Percentiles rank a stretch among this genome's conserved stretches.
phyloP scores from a whole-genome alignment of 2,113 vertebrate species.

The Echinops telfairi region DNA sequence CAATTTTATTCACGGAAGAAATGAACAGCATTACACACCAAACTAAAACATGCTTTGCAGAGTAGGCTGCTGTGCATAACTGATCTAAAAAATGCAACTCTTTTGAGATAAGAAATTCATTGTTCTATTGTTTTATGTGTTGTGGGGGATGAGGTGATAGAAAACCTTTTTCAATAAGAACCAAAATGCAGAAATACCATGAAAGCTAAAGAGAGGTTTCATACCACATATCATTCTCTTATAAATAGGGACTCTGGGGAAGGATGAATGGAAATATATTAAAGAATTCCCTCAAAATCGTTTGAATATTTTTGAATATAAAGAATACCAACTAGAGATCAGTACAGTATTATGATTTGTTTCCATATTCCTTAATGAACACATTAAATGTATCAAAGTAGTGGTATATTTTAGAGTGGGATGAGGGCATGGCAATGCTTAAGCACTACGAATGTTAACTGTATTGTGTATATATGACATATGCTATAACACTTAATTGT shows the following conservation, averaged over 20 bases:
- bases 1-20: background rate
- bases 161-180: constrained; percentile 5
- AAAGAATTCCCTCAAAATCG: background rate
- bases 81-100: background rate
- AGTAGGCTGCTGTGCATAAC: background rate
- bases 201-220: background rate
- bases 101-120: background rate
- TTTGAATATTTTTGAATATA: background rate
- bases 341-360: background rate
- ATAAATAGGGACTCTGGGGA: background rate
- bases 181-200: background rate
- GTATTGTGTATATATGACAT: background rate
- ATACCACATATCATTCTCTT: background rate
- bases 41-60: background rate
- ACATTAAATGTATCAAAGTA: background rate
- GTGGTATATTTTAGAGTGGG: background rate
- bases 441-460: background rate
- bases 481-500: background rate
- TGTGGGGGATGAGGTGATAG: background rate
- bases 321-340: background rate
- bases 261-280: background rate
- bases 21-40: rapidly evolving
- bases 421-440: background rate
- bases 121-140: background rate
- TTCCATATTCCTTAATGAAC: background rate